Evolutionary conservation across 2,888 invertebrate species (phyloP).

Genomic region (Venusia cambrica): DNA sequence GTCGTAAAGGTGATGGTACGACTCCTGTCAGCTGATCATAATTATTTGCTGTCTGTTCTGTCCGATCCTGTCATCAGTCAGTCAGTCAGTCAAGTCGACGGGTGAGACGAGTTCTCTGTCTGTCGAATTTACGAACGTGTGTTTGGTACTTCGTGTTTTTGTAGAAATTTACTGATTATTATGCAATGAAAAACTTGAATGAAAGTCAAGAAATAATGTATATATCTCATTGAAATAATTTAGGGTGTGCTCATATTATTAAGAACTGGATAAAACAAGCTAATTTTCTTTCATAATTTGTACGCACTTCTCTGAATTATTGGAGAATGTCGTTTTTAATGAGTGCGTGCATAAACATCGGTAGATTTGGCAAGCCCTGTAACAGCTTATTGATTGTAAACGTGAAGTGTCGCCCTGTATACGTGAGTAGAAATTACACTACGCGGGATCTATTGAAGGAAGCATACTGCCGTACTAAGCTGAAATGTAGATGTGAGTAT

Average conservation of each 20-base stretch:
- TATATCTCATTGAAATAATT: constrained; percentile 4
- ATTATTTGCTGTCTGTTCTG: too few relatives aligned
- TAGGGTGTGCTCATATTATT: constrained; percentile 11
- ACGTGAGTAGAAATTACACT: constrained; percentile 46
- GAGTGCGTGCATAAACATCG: constrained; percentile 41
- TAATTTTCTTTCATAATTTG: constrained; percentile 23
- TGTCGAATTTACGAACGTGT: too few relatives aligned
- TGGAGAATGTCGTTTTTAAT: constrained; percentile 39
- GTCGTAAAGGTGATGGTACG: too few relatives aligned
- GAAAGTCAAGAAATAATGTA: constrained; percentile 1
- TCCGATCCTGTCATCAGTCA: too few relatives aligned
- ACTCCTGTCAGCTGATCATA: too few relatives aligned
- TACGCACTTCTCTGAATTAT: constrained; percentile 13
- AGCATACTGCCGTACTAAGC: constrained; percentile 84
- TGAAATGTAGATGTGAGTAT: constrained; percentile 87
- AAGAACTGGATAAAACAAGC: too few relatives aligned
- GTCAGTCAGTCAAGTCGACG: too few relatives aligned
- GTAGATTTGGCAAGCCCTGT: constrained; percentile 45
- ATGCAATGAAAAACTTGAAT: too few relatives aligned
- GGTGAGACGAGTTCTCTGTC: too few relatives aligned
- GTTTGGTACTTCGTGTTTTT: too few relatives aligned
- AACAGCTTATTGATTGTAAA: constrained; percentile 41
- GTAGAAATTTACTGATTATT: too few relatives aligned
- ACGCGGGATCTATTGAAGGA: constrained; percentile 74
- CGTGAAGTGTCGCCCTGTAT: constrained; percentile 27